A percentile compares a stretch with the other conserved stretches of the same genome.
phyloP scores from a whole-genome alignment of 2,113 vertebrate genomes.

The Falcunculus frontatus region DNA sequence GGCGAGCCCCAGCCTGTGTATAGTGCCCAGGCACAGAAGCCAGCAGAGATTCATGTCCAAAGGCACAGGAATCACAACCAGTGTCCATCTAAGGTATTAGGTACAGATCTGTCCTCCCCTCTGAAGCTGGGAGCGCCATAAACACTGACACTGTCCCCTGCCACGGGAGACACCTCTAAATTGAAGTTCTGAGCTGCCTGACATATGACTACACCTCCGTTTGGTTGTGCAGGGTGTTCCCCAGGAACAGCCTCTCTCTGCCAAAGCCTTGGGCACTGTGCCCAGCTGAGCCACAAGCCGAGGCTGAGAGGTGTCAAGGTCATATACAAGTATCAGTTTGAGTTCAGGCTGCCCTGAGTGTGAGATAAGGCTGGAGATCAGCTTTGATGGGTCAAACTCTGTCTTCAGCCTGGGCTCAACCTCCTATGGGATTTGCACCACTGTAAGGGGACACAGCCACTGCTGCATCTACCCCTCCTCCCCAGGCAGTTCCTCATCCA shows the following conservation, averaged over 20 bases:
- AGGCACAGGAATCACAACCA: neutral
- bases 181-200: neutral
- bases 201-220: fast-evolving
- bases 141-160: neutral
- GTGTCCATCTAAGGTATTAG: neutral
- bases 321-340: fast-evolving
- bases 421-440: fast-evolving
- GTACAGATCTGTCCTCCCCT: neutral
- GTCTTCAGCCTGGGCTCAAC: neutral
- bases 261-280: neutral
- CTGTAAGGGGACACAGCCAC: neutral
- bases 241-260: neutral
- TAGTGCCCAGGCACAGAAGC: neutral
- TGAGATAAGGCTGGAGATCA: neutral
- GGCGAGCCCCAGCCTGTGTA: neutral
- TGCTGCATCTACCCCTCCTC: neutral
- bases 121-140: neutral
- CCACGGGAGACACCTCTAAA: neutral
- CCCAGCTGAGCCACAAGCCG: neutral
- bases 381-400: neutral
- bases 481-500: neutral
- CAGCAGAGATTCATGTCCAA: neutral
- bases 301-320: neutral
- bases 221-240: neutral
- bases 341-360: neutral